Conservation (phyloP, 2,888 invertebrate genomes). For the Hoplodrina ambigua region DNA sequence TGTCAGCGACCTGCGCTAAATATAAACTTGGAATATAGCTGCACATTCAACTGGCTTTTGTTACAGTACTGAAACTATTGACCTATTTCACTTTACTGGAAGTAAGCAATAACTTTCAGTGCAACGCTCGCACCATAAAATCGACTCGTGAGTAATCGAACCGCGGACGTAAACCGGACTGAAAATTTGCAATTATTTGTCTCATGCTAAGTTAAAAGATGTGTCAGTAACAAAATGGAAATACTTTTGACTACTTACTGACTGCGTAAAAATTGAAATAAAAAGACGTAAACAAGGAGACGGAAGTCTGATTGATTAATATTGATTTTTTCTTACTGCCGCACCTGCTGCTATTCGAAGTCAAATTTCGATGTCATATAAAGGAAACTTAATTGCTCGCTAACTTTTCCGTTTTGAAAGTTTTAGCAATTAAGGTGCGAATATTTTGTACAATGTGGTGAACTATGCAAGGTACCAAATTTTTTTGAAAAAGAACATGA, state of each 20-base stretch:
- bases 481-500: no score
- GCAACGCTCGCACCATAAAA: conserved; percentile 86
- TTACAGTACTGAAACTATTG: conserved; percentile 90
- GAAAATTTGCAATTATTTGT: conserved; percentile 41
- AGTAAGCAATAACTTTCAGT: conserved; percentile 90
- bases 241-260: no score
- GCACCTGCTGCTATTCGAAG: no score
- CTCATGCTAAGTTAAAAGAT: conserved; percentile 8
- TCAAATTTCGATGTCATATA: no score
- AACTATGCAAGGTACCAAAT: no score
- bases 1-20: conserved; percentile 80
- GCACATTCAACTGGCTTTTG: conserved; percentile 87
- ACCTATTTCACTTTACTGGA: conserved; percentile 90
- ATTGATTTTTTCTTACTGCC: no score
- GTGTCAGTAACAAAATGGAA: neutral
- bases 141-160: conserved; percentile 79
- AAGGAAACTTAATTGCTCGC: neutral
- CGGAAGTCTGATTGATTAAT: no score
- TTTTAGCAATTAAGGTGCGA: neutral
- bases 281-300: no score
- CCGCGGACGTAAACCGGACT: conserved; percentile 67
- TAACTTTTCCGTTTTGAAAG: neutral
- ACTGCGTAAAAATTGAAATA: no score
- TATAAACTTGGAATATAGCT: conserved; percentile 81
- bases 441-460: no score